These are phyloP conservation scores for Trigoniulus corallinus DNA, from an alignment of 1,140 invertebrate species.

Conservation along the genomic window DNA sequence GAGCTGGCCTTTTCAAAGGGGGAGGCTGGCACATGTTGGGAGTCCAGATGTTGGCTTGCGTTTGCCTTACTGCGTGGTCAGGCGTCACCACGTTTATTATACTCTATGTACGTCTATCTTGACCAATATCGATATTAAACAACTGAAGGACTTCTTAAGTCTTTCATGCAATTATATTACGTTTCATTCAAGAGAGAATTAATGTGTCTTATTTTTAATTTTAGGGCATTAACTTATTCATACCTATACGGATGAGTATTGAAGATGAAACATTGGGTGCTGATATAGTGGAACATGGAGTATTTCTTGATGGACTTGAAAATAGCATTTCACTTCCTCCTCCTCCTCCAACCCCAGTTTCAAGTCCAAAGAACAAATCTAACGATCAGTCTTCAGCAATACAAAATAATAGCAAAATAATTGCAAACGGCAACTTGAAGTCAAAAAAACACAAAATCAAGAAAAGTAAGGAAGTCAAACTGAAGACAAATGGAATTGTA, in stretches of 20 bases:
- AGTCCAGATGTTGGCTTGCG: slow-evolving; percentile 48
- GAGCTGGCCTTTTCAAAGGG: slow-evolving; percentile 62
- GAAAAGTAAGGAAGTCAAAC: no score
- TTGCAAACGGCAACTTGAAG: no score
- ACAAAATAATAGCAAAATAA: no score
- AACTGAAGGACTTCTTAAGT: not conserved
- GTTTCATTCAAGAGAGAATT: not conserved
- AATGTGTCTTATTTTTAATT: slow-evolving; percentile 5
- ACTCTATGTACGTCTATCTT: slow-evolving; percentile 22
- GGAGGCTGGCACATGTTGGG: slow-evolving; percentile 77
- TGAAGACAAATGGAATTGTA: no score
- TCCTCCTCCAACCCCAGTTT: no score
- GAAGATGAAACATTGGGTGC: slow-evolving; percentile 72
- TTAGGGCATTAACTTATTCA: slow-evolving; percentile 50
- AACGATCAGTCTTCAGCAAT: no score
- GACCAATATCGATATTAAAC: not conserved
- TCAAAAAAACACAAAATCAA: no score
- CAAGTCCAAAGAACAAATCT: no score
- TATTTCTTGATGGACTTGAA: not conserved
- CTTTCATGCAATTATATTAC: not conserved
- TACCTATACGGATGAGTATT: slow-evolving; percentile 64
- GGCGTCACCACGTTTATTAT: slow-evolving; percentile 45
- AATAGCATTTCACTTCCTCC: no score
- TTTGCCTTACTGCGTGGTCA: slow-evolving; percentile 56
- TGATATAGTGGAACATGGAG: slow-evolving; percentile 65